A percentile compares a stretch with the other conserved stretches of the same genome.
Conservation (phyloP, 1,140 invertebrate species). For the Lerema accius region DNA sequence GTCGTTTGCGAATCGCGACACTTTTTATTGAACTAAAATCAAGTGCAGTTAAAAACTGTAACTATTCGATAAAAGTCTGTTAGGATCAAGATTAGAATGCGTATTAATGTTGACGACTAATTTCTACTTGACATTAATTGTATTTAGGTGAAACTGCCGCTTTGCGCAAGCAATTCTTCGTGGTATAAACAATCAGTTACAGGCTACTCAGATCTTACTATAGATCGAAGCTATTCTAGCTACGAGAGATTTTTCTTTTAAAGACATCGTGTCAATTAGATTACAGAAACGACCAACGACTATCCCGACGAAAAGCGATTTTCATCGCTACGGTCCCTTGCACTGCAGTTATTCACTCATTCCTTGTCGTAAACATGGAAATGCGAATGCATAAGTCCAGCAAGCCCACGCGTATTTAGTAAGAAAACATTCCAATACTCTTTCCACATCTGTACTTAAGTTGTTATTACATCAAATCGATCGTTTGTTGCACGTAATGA, state of each 20-base stretch:
- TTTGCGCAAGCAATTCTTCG: slow-evolving; percentile 33
- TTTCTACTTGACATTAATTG: no score
- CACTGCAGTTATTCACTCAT: slow-evolving; percentile 12
- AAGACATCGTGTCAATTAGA: slow-evolving; percentile 5
- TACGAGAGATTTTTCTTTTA: slow-evolving; percentile 38
- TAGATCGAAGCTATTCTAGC: slow-evolving; percentile 46
- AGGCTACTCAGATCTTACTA: slow-evolving; percentile 44
- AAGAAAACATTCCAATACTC: no score
- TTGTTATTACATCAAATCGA: no score
- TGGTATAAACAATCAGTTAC: slow-evolving; percentile 36
- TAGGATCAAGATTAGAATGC: no score
- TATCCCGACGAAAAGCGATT: background rate
- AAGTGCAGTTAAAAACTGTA: background rate
- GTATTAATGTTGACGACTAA: no score
- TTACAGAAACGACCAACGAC: background rate
- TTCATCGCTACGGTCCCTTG: slow-evolving; percentile 1
- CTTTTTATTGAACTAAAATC: background rate
- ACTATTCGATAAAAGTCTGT: background rate
- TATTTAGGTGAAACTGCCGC: background rate
- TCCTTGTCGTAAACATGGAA: slow-evolving; percentile 4
- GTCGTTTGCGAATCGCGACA: slow-evolving; percentile 5
- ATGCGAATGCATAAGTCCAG: slow-evolving; percentile 16
- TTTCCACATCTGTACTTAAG: no score
- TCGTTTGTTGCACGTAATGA: slow-evolving; percentile 3
- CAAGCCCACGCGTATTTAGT: slow-evolving; percentile 7